phyloP scores from a whole-genome alignment of 1,140 invertebrate genomes.

The Bombus consobrinus region DNA sequence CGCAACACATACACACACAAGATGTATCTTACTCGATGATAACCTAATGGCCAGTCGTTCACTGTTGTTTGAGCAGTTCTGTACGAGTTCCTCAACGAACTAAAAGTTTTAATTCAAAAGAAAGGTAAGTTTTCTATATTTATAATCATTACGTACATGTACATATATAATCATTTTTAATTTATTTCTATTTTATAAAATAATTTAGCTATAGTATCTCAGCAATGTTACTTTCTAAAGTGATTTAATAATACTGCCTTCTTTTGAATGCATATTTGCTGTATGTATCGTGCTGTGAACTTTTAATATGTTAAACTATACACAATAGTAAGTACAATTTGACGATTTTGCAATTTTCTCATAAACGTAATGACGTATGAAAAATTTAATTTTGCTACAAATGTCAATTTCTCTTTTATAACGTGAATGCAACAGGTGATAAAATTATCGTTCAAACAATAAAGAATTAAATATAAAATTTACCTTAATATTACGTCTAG shows the following conservation, averaged over 20 bases:
- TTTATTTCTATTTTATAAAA: not conserved
- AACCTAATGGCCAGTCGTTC: constrained; percentile 15
- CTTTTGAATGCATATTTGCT: not conserved
- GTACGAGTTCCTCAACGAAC: not conserved
- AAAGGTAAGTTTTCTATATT: not conserved
- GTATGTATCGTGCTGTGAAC: not conserved
- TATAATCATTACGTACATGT: not conserved
- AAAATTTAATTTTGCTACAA: not conserved
- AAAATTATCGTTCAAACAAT: not conserved
- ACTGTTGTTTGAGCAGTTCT: not conserved
- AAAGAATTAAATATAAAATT: not conserved
- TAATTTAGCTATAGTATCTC: not conserved
- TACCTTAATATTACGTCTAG: not conserved
- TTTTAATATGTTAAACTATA: not conserved
- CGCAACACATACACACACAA: not conserved
- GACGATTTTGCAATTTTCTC: not conserved
- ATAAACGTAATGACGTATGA: not conserved
- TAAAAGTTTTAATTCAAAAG: not conserved
- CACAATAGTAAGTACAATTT: not conserved
- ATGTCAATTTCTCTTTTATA: not conserved
- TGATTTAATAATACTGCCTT: not conserved
- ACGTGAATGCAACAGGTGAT: too few species aligned
- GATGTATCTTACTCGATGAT: constrained; percentile 21
- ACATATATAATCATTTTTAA: not conserved
- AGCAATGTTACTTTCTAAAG: not conserved